Evolutionary conservation across 2,113 vertebrate genomes (phyloP).

Genomic region (Dipodomys ordii): DNA sequence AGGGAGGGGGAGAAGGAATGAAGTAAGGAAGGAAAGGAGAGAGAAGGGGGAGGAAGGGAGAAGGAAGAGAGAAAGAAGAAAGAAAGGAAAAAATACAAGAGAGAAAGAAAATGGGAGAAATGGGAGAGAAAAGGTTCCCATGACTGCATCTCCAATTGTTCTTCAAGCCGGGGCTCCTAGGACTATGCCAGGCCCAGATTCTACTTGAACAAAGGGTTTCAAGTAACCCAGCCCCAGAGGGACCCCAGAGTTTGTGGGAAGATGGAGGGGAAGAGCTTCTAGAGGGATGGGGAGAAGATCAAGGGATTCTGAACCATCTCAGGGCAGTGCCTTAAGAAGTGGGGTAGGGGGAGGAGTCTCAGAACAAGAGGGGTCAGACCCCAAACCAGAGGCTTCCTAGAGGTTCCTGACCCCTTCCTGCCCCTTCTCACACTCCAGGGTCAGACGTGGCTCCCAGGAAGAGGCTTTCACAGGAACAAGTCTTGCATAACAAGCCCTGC

Average conservation of each 20-base stretch:
- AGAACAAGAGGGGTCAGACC: neutral
- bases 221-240: neutral
- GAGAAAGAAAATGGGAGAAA: neutral
- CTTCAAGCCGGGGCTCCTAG: neutral
- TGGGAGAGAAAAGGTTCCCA: neutral
- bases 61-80: too few species aligned
- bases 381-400: neutral
- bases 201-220: conserved; percentile 8
- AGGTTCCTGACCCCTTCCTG: neutral
- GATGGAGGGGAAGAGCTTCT: neutral
- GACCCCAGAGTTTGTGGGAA: neutral
- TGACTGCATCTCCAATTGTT: neutral
- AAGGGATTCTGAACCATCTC: neutral
- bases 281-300: too few species aligned
- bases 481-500: conserved; percentile 73
- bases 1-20: too few species aligned
- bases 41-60: too few species aligned
- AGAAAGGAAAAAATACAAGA: too few species aligned
- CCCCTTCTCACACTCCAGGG: conserved; percentile 5
- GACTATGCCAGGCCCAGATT: neutral
- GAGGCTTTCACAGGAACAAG: conserved; percentile 75
- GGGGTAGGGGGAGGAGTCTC: neutral
- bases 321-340: neutral
- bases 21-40: too few species aligned
- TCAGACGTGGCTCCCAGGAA: conserved; percentile 1